phyloP scores from a whole-genome alignment of 2,888 invertebrate genomes.

The Diloba caeruleocephala region DNA sequence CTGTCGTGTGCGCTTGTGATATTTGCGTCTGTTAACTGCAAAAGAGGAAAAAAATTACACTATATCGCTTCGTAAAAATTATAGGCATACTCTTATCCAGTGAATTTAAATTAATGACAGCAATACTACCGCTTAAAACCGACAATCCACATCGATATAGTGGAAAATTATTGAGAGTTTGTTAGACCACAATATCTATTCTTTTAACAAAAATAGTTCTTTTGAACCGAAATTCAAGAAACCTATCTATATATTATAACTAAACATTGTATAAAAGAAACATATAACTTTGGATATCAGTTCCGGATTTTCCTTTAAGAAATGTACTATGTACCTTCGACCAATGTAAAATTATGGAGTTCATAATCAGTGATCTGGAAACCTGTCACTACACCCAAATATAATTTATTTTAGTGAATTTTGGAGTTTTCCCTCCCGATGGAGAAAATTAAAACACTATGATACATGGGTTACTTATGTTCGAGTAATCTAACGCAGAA shows the following conservation, averaged over 20 bases:
- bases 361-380: slow-evolving; percentile 35
- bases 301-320: slow-evolving; percentile 16
- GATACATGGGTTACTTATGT: background rate
- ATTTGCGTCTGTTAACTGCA: too few relatives aligned
- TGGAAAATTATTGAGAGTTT: too few relatives aligned
- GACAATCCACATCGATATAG: too few relatives aligned
- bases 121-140: too few relatives aligned
- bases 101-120: too few relatives aligned
- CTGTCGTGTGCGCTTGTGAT: too few relatives aligned
- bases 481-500: background rate
- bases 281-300: slow-evolving; percentile 8
- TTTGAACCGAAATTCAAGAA: too few relatives aligned
- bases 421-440: slow-evolving; percentile 5
- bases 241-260: background rate
- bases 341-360: slow-evolving; percentile 25
- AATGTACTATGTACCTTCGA: slow-evolving; percentile 10
- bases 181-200: too few relatives aligned
- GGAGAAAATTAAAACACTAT: background rate
- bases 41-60: too few relatives aligned
- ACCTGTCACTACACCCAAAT: slow-evolving; percentile 24
- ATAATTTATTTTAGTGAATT: slow-evolving; percentile 23
- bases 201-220: too few relatives aligned
- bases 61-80: too few relatives aligned
- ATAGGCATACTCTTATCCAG: too few relatives aligned
- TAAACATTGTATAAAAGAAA: slow-evolving; percentile 19